Base-by-base conservation (phyloP, 2,888 invertebrate species). In the Lampropteryx suffumata region DNA sequence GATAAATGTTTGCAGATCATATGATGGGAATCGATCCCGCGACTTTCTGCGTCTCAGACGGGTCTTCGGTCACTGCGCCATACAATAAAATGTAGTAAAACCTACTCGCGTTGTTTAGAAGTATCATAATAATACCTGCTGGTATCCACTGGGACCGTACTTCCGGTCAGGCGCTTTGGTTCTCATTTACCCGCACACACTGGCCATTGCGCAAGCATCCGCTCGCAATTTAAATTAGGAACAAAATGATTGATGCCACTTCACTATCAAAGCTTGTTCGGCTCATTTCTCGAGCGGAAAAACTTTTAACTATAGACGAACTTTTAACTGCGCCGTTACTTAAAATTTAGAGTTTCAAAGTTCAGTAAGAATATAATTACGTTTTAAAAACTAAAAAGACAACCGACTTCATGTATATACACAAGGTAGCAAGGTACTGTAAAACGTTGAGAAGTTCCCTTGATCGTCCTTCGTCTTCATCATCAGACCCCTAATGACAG, bases 161-260 rank as follows among this genome's bases (percentile, higher is more conserved):
- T 84, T 87, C 87, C 85, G 83, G 79, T 76, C 79, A 75, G 74
- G 71, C 74, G 72, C 65, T 82, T 76, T 60, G 67, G 60, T 65
- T 74, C 65, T 73, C 65, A 71, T 72, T 69, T 76, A 73, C 76
- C 75, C 73, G 54, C 59, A 55, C 61, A 55, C 61, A 64, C 46
- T 50, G 53, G 46, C 64, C 61, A 66, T 81, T 82, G 69, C 79
- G 74, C 76, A 84, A 85, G 43, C 80, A 73, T 87, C 85, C 85
- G 82, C 69, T 72, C 67, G 69, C 69, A 73, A 76, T 65, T 60
- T 70, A 72, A 71, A 71, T 67, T 62, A 59, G 63, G 58, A 69
- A 58, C 57, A 44, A 66, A 62, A 59, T 65, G 62, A 65, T 63
- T 67, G 63, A 62, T 62, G 54, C 50, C 41, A 53, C 55, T 61